Base-by-base conservation (phyloP, 1,140 invertebrate genomes). In the Drosophila punjabiensis region DNA sequence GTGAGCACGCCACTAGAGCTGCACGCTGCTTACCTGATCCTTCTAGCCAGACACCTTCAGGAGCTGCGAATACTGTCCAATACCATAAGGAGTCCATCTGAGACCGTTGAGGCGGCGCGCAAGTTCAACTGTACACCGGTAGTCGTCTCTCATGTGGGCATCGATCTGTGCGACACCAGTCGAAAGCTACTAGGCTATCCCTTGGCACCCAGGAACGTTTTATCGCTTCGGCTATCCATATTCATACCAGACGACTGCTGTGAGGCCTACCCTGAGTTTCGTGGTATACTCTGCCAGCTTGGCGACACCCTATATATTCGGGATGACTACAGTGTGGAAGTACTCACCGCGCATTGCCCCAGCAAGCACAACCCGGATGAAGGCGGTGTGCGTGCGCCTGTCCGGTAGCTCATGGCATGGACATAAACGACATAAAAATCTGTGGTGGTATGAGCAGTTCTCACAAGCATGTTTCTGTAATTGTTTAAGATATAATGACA, bases 251-350 rank as follows among this genome's bases (percentile, higher is more conserved):
- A 65, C 0, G 37, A 79, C 41, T 86, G 82, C 20, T n/a, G 39
- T 6, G 43, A 55, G 11, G 69, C 69, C 9, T 71, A 75, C 30
- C 79, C 82, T 1, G 82, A 86, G 33, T 86, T 81, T 24, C 50
- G 82, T 3, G 82, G 82, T n/a, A 43, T 79, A 0, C 30, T 71
- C 6, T 86, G 79, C 16, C 65, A 75, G n/a, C 50, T 86, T 1
- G 66, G 52, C 9, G 82, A 86, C n/a, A 81, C 63, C 39, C 16
- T 86, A 5, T 20, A 60, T 30, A 78, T 86, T 20, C 55, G 50
- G 2, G 48, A 62, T 4, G 35, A 70, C 24, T 35, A 20, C 45
- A 14, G 48, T 2, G 48, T 86, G 10, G 82, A 86, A 14, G 14
- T 86, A 0, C 69, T 86, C 18, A 63, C 74, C 6, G 14, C 13